These are phyloP conservation scores for Heteromormyrus szaboi DNA, from an alignment of 2,797 vertebrate species.

Conservation along the genomic window DNA sequence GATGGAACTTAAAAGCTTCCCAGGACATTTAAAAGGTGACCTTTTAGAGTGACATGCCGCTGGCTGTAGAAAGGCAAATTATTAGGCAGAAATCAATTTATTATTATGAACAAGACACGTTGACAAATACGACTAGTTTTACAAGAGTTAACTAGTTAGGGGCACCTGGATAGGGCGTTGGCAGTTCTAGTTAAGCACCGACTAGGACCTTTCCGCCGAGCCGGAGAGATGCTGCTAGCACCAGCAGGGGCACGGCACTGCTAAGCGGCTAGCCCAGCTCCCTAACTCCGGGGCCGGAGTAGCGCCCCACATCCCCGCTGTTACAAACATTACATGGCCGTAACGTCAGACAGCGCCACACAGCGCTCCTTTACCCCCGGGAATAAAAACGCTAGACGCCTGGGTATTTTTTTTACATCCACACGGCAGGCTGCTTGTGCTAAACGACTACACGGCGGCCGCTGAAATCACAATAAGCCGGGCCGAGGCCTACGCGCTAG, in stretches of 20 bases:
- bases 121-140: neutral
- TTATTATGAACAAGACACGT: neutral
- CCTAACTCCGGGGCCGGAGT: neutral
- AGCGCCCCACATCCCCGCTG: neutral
- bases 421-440: neutral
- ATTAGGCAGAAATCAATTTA: neutral
- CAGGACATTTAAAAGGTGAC: neutral
- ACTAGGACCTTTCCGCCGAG: neutral
- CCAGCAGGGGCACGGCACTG: neutral
- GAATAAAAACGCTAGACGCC: neutral
- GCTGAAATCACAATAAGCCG: neutral
- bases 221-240: neutral
- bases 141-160: neutral
- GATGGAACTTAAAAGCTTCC: neutral
- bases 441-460: neutral
- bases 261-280: neutral
- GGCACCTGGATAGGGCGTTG: neutral
- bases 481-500: neutral
- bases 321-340: neutral
- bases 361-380: neutral
- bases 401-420: neutral
- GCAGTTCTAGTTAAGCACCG: neutral
- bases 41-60: neutral
- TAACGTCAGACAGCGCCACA: neutral
- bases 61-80: neutral